Percentiles rank a stretch among this genome's conserved stretches.
These are phyloP conservation scores for Sipha flava DNA, from an alignment of 1,140 invertebrate genomes.

Conservation along the genomic window DNA sequence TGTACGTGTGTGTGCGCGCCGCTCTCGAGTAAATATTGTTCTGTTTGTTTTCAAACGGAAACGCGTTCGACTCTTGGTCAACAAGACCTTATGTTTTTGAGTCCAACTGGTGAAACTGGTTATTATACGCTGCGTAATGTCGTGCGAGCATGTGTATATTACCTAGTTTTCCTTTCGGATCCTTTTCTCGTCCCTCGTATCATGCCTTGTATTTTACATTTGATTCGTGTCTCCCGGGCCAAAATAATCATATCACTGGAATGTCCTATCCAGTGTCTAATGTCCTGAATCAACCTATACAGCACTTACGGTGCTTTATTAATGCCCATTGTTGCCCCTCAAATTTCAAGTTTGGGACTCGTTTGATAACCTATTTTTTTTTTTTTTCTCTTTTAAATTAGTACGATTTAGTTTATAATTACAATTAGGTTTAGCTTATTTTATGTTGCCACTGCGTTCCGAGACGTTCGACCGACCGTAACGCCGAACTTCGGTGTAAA, in stretches of 20 bases:
- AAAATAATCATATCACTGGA: background rate
- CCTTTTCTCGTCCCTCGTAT: background rate
- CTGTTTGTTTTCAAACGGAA: background rate
- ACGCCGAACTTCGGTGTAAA: too few relatives aligned
- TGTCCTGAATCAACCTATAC: background rate
- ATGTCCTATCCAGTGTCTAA: background rate
- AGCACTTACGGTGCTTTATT: background rate
- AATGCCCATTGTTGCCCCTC: too few relatives aligned
- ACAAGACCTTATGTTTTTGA: background rate
- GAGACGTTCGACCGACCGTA: too few relatives aligned
- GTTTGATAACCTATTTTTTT: too few relatives aligned
- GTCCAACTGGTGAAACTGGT: background rate
- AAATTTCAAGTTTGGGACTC: too few relatives aligned
- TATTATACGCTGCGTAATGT: too few relatives aligned
- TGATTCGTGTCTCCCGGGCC: background rate
- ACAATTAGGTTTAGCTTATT: too few relatives aligned
- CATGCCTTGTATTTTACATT: background rate
- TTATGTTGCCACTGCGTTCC: too few relatives aligned
- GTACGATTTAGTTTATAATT: too few relatives aligned
- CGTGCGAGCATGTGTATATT: too few relatives aligned
- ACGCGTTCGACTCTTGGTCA: background rate
- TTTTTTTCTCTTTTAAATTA: too few relatives aligned
- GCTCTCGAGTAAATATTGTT: background rate
- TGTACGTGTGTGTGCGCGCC: background rate
- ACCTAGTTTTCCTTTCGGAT: background rate